Evolutionary conservation across 1,140 invertebrate species (phyloP), one percentile per base, ranked within the genome.

Genomic region (Drosophila bocqueti): DNA sequence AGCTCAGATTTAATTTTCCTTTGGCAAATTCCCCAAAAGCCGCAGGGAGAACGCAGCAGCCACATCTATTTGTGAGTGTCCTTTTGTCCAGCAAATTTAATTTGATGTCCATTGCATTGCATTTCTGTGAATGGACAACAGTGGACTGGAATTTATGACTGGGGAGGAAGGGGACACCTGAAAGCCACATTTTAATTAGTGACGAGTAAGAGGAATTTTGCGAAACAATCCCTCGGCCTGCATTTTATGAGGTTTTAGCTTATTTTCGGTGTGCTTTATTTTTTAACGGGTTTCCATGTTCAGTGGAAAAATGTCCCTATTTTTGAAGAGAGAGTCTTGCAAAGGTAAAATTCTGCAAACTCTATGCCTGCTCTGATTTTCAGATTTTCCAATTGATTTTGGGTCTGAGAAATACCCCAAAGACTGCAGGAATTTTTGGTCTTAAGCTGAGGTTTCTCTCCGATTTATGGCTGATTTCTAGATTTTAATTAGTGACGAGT

Each of bases 141-240:
- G 11, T 24, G 24, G 24, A 36, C 11, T 21, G 31, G 18, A 36
- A 54, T 36, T 36, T 36, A 54, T 54, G 29, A 3, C 11, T 11
- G 26, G 29, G 5, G 3, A 0, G 4, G 6, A 16, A 7, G 5
- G 18, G 31, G 31, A 34, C 50, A 34, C 50, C 52, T 38, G 52
- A 55, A 55, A 55, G 52, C 52, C 52, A 24, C 50, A 18, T 38
- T 55, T 55, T 55, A 55, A 55, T 55, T 55, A 54, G 50, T 54
- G 50, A 54, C 50, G n/a, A 54, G n/a, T 6, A 13, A 10, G 11
- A 21, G 49, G 10, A 2, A n/a, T 31, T 31, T 18, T 52, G 16
- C n/a, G 0, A 31, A n/a, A 50, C 24, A 26, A 26, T 49, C 26
- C 8, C 15, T 26, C 4, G 24, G 21, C 21, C 15, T 9, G 47